Evolutionary conservation across 2,888 invertebrate species (phyloP), one percentile per base, ranked within the genome.

Genomic region (Caenorhabditis sp.): DNA sequence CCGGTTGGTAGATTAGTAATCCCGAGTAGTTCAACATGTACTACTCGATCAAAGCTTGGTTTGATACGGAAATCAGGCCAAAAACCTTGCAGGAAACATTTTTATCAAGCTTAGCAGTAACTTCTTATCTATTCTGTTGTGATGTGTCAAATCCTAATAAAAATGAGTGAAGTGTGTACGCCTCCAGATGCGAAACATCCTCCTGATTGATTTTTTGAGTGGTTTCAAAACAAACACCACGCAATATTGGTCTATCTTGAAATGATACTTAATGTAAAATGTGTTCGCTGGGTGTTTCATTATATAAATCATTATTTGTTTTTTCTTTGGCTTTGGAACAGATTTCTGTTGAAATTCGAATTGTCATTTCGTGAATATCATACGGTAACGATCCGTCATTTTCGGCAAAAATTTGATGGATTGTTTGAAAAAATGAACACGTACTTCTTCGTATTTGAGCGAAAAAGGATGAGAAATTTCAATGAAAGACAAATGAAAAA

Each of bases 401-500:
- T 31, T 31, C 31, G 31, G 31, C 31, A 31, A 21, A 55, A 8
- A 31, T 55, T 24, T 55, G 24, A 27, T 31, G n/a, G 24, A 31
- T 6, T 26, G 17, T 21, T 17, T 14, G 55, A 55, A 10, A 26
- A 21, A 31, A n/a, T 17, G 55, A 21, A 26, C 14, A 26, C 31
- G 23, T 21, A 21, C 19, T 55, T 55, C 27, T 24, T 14, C n/a
- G n/a, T n/a, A 55, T 58, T 58, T 21, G 60, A 63, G 62, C 6
- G 36, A 54, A 31, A 26, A 49, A 55, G 37, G 14, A 10, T 19
- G 23, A 36, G 31, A 26, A 23, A 51, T 24, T 10, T 4, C 24
- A 62, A 49, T 49, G 59, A 60, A 69, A 63, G 54, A 43, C n/a
- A 43, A 43, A 43, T 43, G 43, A 43, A 43, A 43, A 43, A 43